Conservation (phyloP, 2,113 vertebrate species). For the Hippocampus zosterae region DNA sequence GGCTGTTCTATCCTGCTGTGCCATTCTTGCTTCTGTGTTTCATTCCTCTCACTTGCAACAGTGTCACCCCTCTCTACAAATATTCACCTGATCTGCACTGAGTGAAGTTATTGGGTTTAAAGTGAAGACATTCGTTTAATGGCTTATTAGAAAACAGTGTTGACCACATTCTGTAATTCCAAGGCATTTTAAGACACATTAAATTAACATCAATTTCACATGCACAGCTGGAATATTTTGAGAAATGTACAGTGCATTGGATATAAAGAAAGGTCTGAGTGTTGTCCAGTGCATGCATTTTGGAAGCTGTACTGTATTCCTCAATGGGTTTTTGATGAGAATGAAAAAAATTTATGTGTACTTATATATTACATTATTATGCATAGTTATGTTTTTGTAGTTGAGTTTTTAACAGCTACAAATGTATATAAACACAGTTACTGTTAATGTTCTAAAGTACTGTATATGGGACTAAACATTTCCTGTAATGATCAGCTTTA, state of each 20-base stretch:
- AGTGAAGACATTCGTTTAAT: slow-evolving; percentile 49
- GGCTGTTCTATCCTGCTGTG: slow-evolving; percentile 34
- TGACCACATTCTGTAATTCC: slow-evolving; percentile 45
- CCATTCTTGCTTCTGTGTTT: slow-evolving; percentile 11
- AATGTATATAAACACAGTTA: no score
- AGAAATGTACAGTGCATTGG: background rate
- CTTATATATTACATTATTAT: no score
- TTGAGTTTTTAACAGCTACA: no score
- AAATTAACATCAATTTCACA: slow-evolving; percentile 49
- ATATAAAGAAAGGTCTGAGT: slow-evolving; percentile 37
- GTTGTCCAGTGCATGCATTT: background rate
- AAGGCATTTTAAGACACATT: slow-evolving; percentile 56
- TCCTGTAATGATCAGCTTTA: no score
- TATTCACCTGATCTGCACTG: slow-evolving; percentile 28
- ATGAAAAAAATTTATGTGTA: no score
- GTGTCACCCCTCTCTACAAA: slow-evolving; percentile 40
- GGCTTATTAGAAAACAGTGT: slow-evolving; percentile 59
- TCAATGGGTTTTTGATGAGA: background rate
- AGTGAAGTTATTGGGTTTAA: slow-evolving; percentile 38
- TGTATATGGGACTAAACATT: no score
- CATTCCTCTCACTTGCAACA: slow-evolving; percentile 38
- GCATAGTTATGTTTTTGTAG: no score
- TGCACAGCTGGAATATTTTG: slow-evolving; percentile 21
- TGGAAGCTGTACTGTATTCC: background rate
- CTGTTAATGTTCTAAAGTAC: no score